Conservation (phyloP, 92 coral and sea anemone species). For the Palythoa grandiflora region DNA sequence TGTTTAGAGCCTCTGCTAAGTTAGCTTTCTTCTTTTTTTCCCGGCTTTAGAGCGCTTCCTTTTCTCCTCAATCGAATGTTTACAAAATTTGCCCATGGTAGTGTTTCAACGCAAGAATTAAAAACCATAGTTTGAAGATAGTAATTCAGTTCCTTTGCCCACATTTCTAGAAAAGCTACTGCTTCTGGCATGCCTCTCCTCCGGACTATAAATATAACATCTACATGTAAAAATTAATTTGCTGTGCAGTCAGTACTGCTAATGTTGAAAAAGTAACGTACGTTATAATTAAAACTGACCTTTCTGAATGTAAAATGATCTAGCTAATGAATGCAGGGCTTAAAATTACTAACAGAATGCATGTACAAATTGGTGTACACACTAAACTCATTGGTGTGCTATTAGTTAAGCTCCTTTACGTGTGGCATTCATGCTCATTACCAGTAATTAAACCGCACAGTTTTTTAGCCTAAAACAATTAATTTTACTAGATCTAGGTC, state of each 20-base stretch:
- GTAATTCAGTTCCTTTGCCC: not conserved
- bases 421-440: not conserved
- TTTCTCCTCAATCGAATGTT: conserved; percentile 55
- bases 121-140: not conserved
- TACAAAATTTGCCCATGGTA: conserved; percentile 49
- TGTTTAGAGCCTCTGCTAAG: conserved; percentile 5
- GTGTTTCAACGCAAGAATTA: not conserved
- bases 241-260: not conserved
- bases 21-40: conserved; percentile 44
- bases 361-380: not conserved
- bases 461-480: not conserved
- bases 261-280: not conserved
- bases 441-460: not conserved
- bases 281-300: not conserved
- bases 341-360: conserved; percentile 17
- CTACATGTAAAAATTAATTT: not conserved
- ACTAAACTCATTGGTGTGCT: conserved; percentile 8
- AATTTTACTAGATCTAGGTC: not conserved
- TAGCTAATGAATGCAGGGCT: not conserved
- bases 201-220: conserved; percentile 14
- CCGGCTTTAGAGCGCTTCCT: conserved; percentile 50
- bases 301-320: not conserved
- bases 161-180: conserved; percentile 51
- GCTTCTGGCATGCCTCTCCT: conserved; percentile 53
- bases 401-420: not conserved